Conservation (phyloP, 1,140 invertebrate genomes). For the Monomorium pharaonis region DNA sequence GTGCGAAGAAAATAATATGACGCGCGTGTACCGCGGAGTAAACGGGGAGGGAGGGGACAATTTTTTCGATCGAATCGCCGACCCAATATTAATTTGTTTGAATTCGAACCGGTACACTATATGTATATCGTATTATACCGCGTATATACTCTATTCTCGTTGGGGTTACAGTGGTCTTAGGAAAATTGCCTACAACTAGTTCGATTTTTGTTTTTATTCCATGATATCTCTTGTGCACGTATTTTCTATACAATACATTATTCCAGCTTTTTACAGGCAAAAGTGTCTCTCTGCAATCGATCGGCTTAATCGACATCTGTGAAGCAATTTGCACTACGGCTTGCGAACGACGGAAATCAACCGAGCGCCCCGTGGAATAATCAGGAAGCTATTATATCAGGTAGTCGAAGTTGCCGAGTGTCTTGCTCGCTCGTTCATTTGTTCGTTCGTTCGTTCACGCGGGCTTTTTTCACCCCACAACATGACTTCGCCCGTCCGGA, state of each 20-base stretch:
- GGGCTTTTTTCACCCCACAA: background rate
- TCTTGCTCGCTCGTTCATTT: conserved; percentile 5
- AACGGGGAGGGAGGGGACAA: background rate
- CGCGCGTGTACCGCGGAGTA: background rate
- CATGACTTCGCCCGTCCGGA: background rate
- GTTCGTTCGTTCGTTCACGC: background rate
- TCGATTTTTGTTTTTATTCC: too few species aligned
- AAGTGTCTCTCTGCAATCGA: background rate
- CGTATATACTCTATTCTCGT: background rate
- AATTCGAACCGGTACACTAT: background rate
- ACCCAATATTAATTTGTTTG: background rate
- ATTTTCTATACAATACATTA: background rate
- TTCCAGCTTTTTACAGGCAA: background rate
- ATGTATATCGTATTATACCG: background rate
- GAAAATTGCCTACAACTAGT: background rate
- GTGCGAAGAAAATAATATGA: background rate
- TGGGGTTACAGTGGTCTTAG: background rate
- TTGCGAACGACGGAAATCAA: conserved; percentile 29
- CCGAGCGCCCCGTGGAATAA: conserved; percentile 34
- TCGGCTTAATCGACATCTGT: conserved; percentile 13
- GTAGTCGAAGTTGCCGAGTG: background rate
- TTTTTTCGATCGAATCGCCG: background rate
- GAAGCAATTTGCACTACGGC: background rate
- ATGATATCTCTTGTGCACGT: too few species aligned
- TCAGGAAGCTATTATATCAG: conserved; percentile 49